Evolutionary conservation across 2,888 invertebrate species (phyloP).

Genomic region (Gymnoscelis rufifasciata): DNA sequence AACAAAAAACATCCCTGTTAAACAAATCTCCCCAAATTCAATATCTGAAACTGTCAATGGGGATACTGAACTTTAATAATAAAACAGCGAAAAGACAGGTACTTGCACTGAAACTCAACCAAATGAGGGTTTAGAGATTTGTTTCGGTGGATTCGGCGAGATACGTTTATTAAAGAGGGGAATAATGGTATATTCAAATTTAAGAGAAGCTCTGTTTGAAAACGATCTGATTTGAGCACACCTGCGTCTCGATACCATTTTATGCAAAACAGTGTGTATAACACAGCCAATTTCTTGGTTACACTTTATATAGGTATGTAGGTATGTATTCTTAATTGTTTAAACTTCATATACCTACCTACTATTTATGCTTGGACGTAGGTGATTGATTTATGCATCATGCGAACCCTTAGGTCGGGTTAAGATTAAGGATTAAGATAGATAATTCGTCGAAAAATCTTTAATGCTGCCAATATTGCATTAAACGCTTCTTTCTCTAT

Average conservation of each 20-base stretch:
- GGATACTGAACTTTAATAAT: constrained; percentile 17
- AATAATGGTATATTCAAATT: constrained; percentile 74
- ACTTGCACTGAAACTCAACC: constrained; percentile 24
- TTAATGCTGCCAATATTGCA: too few species aligned
- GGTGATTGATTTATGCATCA: too few species aligned
- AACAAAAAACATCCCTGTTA: too few species aligned
- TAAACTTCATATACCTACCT: too few species aligned
- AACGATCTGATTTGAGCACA: constrained; percentile 41
- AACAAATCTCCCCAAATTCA: neutral
- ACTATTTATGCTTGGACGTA: too few species aligned
- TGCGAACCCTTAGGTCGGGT: too few species aligned
- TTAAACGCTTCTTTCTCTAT: too few species aligned
- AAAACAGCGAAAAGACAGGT: constrained; percentile 4
- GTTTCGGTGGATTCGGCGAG: constrained; percentile 33
- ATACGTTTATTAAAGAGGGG: constrained; percentile 42
- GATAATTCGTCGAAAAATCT: too few species aligned
- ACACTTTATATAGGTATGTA: too few species aligned
- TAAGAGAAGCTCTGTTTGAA: constrained; percentile 57
- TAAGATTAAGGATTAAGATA: too few species aligned
- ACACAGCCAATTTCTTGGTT: neutral
- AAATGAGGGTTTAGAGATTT: constrained; percentile 31
- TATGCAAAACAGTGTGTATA: neutral
- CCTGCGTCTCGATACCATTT: constrained; percentile 20
- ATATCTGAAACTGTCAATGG: constrained; percentile 9
- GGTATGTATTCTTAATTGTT: too few species aligned